Evolutionary conservation across 2,797 vertebrate genomes (phyloP).

Genomic region (Brachyrhaphis roseni): DNA sequence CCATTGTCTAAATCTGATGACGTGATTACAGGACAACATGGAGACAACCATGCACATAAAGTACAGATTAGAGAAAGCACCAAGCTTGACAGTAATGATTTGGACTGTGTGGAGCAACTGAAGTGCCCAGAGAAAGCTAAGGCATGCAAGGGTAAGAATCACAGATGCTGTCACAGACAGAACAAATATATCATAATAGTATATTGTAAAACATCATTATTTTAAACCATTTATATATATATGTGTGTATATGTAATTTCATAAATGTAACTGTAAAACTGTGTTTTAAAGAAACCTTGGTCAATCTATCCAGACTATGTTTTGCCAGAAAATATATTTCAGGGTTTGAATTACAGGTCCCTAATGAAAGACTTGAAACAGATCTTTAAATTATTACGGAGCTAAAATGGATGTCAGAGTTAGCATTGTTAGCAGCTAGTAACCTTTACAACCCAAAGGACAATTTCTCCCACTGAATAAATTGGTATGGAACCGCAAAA

Average conservation of each 20-base stretch:
- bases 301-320: neutral
- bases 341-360: neutral
- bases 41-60: neutral
- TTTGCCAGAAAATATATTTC: neutral
- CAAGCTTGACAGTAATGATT: neutral
- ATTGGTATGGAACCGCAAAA: neutral
- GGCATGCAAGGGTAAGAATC: neutral
- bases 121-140: neutral
- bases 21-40: neutral
- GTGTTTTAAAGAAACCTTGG: neutral
- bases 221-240: neutral
- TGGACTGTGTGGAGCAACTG: neutral
- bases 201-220: neutral
- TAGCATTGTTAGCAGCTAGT: neutral
- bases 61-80: neutral
- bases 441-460: neutral
- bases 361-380: neutral
- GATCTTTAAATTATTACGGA: neutral
- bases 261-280: neutral
- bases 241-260: neutral
- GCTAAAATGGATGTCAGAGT: neutral
- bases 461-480: slow-evolving; percentile 1
- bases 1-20: neutral
- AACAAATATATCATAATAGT: neutral
- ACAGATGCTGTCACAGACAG: neutral